Evolutionary conservation across 1,140 invertebrate genomes (phyloP), one percentile per base, ranked within the genome.

Genomic region (Nasonia vitripennis): DNA sequence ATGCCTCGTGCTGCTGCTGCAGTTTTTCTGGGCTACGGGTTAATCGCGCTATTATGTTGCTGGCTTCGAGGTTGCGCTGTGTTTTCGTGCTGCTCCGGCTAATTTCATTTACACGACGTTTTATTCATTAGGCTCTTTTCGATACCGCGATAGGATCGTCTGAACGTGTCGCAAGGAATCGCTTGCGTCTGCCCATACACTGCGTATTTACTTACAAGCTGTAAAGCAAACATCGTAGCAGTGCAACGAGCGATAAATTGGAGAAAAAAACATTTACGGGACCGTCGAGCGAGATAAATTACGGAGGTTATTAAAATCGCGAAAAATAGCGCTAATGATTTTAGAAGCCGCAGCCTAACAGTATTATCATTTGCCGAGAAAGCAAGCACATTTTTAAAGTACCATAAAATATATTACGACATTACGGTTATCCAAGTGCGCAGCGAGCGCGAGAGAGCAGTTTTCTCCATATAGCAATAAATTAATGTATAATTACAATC

Each of bases 401-500:
- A 48, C 14, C 45, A 68, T 77, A 78, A 83, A 83, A 78, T 78
- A 78, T 78, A 83, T 83, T 83, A 83, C 37, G 62, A 70, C 81
- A 83, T 83, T 83, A 78, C 74, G n/a, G n/a, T 67, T n/a, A 62
- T 75, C 67, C 12, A 20, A 67, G 2, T 34, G 27, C 34, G 34
- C 34, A 27, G 34, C 34, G 34, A 37, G 34, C 41, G 41, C 71
- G n/a, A 75, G 74, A 75, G 74, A 27, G 45, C n/a, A 48, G n/a
- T 67, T 83, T 83, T 78, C 55, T 70, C 55, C 37, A 68, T 17
- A 41, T 31, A 45, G 14, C 62, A 34, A 78, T 83, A 83, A 83
- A 70, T 83, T 78, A 83, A 68, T 71, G 74, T 48, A 70, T 78
- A 78, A 83, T 83, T 83, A 77, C 51, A 77, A 83, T 83, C 70